phyloP scores from a whole-genome alignment of 2,113 vertebrate genomes.

The Oncorhynchus keta region DNA sequence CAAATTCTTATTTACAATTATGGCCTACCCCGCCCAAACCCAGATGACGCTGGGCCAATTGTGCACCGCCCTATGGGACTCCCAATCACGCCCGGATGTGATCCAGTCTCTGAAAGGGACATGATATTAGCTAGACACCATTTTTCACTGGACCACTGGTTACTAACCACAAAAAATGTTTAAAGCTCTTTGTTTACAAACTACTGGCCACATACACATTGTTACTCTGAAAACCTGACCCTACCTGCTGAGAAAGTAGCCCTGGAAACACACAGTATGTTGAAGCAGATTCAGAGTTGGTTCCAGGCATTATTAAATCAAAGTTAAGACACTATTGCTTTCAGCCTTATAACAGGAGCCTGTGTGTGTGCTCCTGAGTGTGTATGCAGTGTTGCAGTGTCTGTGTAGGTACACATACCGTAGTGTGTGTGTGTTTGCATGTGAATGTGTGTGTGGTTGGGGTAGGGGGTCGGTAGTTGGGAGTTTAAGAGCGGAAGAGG shows the following conservation, averaged over 20 bases:
- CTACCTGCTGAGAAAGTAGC: not conserved
- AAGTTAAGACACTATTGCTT: constrained; percentile 64
- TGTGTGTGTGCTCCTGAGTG: constrained; percentile 1
- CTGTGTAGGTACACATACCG: not conserved
- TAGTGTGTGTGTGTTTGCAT: constrained; percentile 4
- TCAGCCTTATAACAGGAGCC: constrained; percentile 43
- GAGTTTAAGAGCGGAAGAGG: constrained; percentile 72
- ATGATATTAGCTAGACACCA: too few species aligned
- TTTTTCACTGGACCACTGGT: too few species aligned
- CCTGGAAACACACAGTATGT: constrained; percentile 19
- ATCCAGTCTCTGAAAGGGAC: too few species aligned
- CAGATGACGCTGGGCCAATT: too few species aligned
- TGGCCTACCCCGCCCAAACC: too few species aligned
- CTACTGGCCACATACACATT: constrained; percentile 3
- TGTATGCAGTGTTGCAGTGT: constrained; percentile 9
- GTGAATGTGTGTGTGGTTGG: not conserved
- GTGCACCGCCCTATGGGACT: too few species aligned
- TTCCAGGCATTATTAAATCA: constrained; percentile 71
- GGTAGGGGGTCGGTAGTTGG: constrained; percentile 56
- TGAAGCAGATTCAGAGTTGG: constrained; percentile 57
- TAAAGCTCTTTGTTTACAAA: not conserved
- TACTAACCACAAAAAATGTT: not conserved
- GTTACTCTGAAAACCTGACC: too few species aligned
- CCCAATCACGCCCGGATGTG: too few species aligned
- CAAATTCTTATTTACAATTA: too few species aligned